Percentiles rank a stretch among this genome's conserved stretches.
phyloP scores from a whole-genome alignment of 2,888 invertebrate species.

The Mesorhabditis belari region DNA sequence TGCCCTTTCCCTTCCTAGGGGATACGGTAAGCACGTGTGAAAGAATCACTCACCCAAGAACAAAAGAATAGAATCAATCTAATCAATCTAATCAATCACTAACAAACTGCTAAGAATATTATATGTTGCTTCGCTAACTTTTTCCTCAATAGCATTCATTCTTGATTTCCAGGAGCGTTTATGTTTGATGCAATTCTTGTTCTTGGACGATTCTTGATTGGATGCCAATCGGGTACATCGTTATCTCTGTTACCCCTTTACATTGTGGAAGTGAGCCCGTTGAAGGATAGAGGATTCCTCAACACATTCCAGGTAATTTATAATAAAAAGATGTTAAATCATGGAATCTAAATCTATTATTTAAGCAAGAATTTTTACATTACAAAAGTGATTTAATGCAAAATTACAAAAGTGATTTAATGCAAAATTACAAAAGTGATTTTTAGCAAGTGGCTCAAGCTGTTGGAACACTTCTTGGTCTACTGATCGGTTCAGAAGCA shows the following conservation, averaged over 20 bases:
- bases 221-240: constrained; percentile 43
- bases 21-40: too few species aligned
- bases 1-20: too few species aligned
- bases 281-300: constrained; percentile 34
- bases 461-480: constrained; percentile 42
- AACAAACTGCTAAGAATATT: too few species aligned
- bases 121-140: too few species aligned
- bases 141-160: not conserved
- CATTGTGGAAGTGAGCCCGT: constrained; percentile 42
- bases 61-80: too few species aligned
- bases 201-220: constrained; percentile 43
- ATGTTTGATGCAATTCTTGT: constrained; percentile 27
- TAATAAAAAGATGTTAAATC: not conserved
- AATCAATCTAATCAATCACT: too few species aligned
- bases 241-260: constrained; percentile 49
- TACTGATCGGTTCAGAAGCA: constrained; percentile 41
- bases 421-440: not conserved
- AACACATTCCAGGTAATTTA: constrained; percentile 37
- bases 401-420: not conserved
- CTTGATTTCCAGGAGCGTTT: constrained; percentile 22
- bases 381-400: not conserved
- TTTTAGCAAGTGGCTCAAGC: constrained; percentile 49
- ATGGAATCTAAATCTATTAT: not conserved
- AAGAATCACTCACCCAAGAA: too few species aligned
- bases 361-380: not conserved